phyloP scores from a whole-genome alignment of 2,888 invertebrate species.

The Clistopyga incitator region DNA sequence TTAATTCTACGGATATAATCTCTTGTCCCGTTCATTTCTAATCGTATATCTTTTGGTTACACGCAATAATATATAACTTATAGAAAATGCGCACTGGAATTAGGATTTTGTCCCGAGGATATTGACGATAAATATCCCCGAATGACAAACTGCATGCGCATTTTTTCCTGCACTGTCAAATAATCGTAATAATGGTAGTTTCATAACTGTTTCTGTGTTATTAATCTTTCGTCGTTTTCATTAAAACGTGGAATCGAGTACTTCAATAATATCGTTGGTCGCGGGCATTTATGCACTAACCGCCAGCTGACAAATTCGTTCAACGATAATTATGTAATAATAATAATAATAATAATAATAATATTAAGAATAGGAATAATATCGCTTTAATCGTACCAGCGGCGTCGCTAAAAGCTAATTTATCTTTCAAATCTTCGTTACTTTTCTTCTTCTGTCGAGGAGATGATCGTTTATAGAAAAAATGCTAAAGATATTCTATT shows the following conservation, averaged over 20 bases:
- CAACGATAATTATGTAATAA: slow-evolving; percentile 30
- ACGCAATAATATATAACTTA: slow-evolving; percentile 37
- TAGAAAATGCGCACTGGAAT: slow-evolving; percentile 46
- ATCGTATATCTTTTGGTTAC: slow-evolving; percentile 35
- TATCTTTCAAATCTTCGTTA: slow-evolving; percentile 39
- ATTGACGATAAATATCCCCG: slow-evolving; percentile 6
- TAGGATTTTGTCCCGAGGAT: slow-evolving; percentile 39
- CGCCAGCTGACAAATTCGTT: slow-evolving; percentile 22
- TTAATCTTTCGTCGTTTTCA: background rate
- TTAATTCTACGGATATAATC: slow-evolving; percentile 22
- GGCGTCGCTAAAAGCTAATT: slow-evolving; percentile 48
- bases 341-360: slow-evolving; percentile 37
- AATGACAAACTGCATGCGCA: slow-evolving; percentile 34
- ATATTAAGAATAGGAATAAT: slow-evolving; percentile 45
- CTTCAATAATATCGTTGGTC: slow-evolving; percentile 33
- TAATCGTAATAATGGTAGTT: slow-evolving; percentile 9
- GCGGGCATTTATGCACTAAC: slow-evolving; percentile 15
- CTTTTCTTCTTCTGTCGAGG: slow-evolving; percentile 39
- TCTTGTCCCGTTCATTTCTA: slow-evolving; percentile 16
- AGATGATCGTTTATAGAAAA: slow-evolving; percentile 51
- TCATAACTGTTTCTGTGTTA: slow-evolving; percentile 11
- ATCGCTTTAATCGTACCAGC: slow-evolving; percentile 43
- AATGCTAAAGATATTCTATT: slow-evolving; percentile 45
- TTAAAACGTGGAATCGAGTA: slow-evolving; percentile 26
- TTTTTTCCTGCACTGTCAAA: slow-evolving; percentile 28